Base-by-base conservation (phyloP, 1,140 invertebrate genomes). In the Drosophila truncata region DNA sequence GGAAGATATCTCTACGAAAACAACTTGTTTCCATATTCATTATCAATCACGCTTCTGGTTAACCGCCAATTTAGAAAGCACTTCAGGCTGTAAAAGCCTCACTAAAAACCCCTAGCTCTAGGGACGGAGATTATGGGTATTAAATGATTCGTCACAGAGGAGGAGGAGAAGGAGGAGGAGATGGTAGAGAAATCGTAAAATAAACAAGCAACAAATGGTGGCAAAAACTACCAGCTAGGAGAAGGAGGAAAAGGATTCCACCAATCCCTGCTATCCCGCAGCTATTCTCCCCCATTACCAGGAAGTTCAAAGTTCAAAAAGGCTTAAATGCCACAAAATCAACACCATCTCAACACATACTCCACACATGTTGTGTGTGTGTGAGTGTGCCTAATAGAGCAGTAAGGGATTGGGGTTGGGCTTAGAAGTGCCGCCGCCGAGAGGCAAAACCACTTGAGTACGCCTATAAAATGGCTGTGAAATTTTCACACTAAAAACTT, bases 401-500 rank as follows among this genome's bases (percentile, higher is more conserved):
- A 33, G 47, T 13, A 46, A 39, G 39, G 37, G 33, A 25, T 14
- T 6, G 25, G 72, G 44, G 8, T 31, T 39, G 61, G 61, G 75
- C 63, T 87, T 87, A 87, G 83, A 86, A 86, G 79, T 86, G 82
- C 69, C 77, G 82, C 69, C 77, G 79, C 83, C 82, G 81, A 86
- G 81, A 88, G 85, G 85, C 78, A 82, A 59, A 59, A 80, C 85
- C 84, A 88, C 85, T 88, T 88, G 81, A 88, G 82, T 88, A 83
- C 74, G 85, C 78, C 81, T 88, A 90, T 85, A 90, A 88, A 88
- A 90, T 90, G 80, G 65, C 85, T 90, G 74, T 90, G 85, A 78
- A 82, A 90, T 64, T 90, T 90, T 90, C 86, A 90, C 85, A 90
- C 85, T 85, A 91, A 90, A 80, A 90, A 90, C 66, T 90, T 91